Evolutionary conservation across 2,888 invertebrate genomes (phyloP).

Genomic region (Amiota communis): DNA sequence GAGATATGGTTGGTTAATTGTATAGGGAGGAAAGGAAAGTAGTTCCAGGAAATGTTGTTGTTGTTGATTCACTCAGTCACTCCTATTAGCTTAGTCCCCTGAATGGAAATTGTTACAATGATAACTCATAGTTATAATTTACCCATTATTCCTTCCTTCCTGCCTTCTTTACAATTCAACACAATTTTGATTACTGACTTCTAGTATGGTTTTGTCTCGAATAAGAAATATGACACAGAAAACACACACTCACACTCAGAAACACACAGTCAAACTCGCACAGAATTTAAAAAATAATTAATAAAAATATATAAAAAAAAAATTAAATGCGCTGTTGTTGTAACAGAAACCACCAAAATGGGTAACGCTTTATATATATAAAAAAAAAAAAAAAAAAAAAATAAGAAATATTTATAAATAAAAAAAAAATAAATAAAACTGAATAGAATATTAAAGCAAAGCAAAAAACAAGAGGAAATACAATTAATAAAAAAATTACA

Average conservation of each 20-base stretch:
- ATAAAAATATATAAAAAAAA: conserved; percentile 3
- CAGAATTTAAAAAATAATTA: neutral
- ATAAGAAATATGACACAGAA: neutral
- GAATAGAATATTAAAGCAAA: neutral
- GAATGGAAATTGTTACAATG: too few species aligned
- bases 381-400: conserved; percentile 7
- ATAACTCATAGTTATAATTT: too few species aligned
- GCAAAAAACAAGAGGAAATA: neutral
- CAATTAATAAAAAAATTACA: neutral
- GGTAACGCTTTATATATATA: conserved; percentile 26
- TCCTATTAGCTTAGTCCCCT: too few species aligned
- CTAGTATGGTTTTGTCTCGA: too few species aligned
- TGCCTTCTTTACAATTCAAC: too few species aligned
- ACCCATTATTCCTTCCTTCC: too few species aligned
- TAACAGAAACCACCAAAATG: conserved; percentile 25
- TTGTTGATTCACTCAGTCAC: too few species aligned
- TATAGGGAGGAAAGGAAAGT: too few species aligned
- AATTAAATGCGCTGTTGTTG: conserved; percentile 30
- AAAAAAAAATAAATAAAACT: conserved; percentile 11
- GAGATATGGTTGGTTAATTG: too few species aligned
- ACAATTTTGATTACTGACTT: too few species aligned
- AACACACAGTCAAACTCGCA: neutral
- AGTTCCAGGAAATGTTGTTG: too few species aligned
- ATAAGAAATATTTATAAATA: conserved; percentile 32
- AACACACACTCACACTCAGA: neutral